phyloP scores from a whole-genome alignment of 2,113 vertebrate species.

The Gadus chalcogrammus region DNA sequence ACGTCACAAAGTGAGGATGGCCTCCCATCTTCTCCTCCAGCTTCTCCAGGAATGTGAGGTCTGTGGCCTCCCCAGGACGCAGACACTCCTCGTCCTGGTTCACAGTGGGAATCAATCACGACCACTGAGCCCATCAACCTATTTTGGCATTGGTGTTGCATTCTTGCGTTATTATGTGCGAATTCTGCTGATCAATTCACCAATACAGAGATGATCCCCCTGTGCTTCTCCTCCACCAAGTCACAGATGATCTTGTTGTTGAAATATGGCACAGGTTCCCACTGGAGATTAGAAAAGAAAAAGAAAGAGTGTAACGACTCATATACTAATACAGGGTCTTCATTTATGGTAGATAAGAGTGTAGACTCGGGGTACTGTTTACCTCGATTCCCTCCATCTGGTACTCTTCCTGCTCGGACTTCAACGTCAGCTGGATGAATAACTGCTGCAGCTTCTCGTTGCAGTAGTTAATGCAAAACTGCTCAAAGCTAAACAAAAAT shows the following conservation, averaged over 20 bases:
- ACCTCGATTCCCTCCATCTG: conserved; percentile 93
- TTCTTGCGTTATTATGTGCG: neutral
- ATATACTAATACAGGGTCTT: too few relatives aligned
- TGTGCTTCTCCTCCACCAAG: conserved; percentile 90
- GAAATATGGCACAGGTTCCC: conserved; percentile 95
- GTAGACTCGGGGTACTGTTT: conserved; percentile 21
- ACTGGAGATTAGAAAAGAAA: conserved; percentile 65
- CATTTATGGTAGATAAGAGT: neutral
- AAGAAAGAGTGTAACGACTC: neutral
- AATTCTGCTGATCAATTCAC: conserved; percentile 60
- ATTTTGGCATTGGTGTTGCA: neutral
- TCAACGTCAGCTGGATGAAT: conserved; percentile 91
- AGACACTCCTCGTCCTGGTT: conserved; percentile 91
- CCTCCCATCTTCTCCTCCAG: conserved; percentile 89
- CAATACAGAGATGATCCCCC: conserved; percentile 93
- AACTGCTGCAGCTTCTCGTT: conserved; percentile 98
- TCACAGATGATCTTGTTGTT: conserved; percentile 98
- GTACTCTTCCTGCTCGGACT: conserved; percentile 95
- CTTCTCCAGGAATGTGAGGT: conserved; percentile 92
- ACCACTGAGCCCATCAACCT: neutral
- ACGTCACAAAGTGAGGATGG: conserved; percentile 95
- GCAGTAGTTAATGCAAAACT: conserved; percentile 99
- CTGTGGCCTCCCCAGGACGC: conserved; percentile 89
- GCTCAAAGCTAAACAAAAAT: conserved; percentile 83
- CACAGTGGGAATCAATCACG: neutral